These are phyloP conservation scores for Adrianichthys oophorus DNA, from an alignment of 2,797 vertebrate species.

Conservation along the genomic window DNA sequence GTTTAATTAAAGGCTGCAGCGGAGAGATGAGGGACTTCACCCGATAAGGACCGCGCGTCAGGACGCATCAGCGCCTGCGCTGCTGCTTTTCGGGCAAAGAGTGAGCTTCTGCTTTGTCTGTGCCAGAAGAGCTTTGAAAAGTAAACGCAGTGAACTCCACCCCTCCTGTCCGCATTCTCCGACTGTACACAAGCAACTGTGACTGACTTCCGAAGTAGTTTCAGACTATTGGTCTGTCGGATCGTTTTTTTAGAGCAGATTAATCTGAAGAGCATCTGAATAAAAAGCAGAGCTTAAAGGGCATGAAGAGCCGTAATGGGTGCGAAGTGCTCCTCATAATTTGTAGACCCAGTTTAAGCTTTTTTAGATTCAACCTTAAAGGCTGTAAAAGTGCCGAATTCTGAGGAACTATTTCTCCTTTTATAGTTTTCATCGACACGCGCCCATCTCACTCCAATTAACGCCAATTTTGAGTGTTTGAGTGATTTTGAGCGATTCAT, in stretches of 20 bases:
- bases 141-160: slow-evolving; percentile 76
- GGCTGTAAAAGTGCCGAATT: too few relatives aligned
- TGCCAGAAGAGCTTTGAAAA: slow-evolving; percentile 63
- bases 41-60: slow-evolving; percentile 36
- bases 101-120: slow-evolving; percentile 49
- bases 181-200: slow-evolving; percentile 46
- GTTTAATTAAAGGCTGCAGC: slow-evolving; percentile 48
- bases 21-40: slow-evolving; percentile 6
- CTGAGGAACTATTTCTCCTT: too few relatives aligned
- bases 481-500: background rate
- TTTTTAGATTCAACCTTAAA: too few relatives aligned
- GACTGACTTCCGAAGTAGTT: slow-evolving; percentile 52
- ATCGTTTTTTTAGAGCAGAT: slow-evolving; percentile 46
- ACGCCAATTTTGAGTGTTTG: background rate
- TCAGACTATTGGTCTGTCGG: slow-evolving; percentile 55
- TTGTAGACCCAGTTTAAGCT: too few relatives aligned
- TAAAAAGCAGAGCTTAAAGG: slow-evolving; percentile 23
- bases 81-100: slow-evolving; percentile 45
- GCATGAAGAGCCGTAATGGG: background rate
- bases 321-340: background rate
- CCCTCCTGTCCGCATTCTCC: slow-evolving; percentile 73
- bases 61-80: slow-evolving; percentile 42
- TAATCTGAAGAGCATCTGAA: slow-evolving; percentile 34
- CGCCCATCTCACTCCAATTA: slow-evolving; percentile 8
- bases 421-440: background rate